A percentile compares a stretch with the other conserved stretches of the same genome.
Evolutionary conservation across 2,797 vertebrate genomes (phyloP).

Genomic region (Eulemur mongoz): DNA sequence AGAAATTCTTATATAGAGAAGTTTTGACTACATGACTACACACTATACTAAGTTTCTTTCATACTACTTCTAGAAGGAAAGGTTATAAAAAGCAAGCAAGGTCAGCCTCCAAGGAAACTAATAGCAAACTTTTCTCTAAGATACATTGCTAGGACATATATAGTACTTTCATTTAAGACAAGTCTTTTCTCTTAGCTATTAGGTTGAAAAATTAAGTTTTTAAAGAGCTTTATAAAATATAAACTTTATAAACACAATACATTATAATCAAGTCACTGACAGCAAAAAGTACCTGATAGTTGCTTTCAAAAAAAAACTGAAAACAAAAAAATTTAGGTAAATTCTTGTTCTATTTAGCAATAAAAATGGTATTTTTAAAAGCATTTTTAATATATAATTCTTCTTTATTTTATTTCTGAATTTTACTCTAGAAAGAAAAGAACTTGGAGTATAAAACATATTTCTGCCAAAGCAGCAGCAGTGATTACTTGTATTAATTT

Average conservation of each 20-base stretch:
- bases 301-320: not conserved
- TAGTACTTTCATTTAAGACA: not conserved
- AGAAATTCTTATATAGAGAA: conserved; percentile 4
- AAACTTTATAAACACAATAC: not conserved
- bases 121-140: not conserved
- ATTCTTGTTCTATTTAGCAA: not conserved
- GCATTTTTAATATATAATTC: conserved; percentile 8
- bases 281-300: not conserved
- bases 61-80: not conserved
- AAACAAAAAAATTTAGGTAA: not conserved
- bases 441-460: not conserved
- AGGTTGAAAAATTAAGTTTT: conserved; percentile 8
- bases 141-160: not conserved
- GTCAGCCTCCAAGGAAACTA: not conserved
- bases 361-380: conserved; percentile 29
- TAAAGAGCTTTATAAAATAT: not conserved
- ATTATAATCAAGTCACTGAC: not conserved
- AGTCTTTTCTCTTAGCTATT: not conserved
- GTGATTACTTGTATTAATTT: not conserved
- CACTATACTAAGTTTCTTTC: not conserved
- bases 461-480: not conserved
- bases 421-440: not conserved
- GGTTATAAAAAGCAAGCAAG: not conserved
- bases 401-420: conserved; percentile 10
- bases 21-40: not conserved